Evolutionary conservation across 2,113 vertebrate species (phyloP).

Genomic region (Clupea harengus): DNA sequence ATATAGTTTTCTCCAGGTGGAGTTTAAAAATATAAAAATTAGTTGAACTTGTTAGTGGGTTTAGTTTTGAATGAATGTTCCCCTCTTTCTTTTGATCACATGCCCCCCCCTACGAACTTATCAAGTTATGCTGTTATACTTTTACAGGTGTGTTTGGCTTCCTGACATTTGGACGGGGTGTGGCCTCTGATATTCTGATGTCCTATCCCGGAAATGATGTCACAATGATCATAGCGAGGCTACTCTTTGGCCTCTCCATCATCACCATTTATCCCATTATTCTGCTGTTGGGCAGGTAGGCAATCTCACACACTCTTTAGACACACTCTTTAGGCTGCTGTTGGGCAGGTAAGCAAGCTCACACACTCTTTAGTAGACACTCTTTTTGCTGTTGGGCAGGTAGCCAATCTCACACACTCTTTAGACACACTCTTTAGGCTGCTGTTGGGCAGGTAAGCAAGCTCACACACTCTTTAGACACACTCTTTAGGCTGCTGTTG

Average conservation of each 20-base stretch:
- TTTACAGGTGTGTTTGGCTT: conserved; percentile 84
- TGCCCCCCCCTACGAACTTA: too few relatives aligned
- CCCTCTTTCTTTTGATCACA: neutral
- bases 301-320: neutral
- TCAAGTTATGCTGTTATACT: too few relatives aligned
- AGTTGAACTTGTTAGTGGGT: neutral
- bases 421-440: too few relatives aligned
- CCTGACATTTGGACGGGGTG: conserved; percentile 80
- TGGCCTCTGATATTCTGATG: conserved; percentile 88
- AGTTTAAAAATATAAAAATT: neutral
- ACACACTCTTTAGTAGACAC: too few relatives aligned
- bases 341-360: neutral
- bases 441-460: neutral
- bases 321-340: too few relatives aligned
- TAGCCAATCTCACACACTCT: conserved; percentile 46
- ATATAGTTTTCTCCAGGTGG: too few relatives aligned
- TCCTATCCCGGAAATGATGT: conserved; percentile 85
- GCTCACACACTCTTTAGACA: neutral
- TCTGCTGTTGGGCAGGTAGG: conserved; percentile 87
- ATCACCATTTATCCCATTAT: conserved; percentile 93
- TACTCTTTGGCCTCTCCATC: conserved; percentile 87
- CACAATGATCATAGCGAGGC: conserved; percentile 76
- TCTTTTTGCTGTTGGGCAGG: conserved; percentile 85
- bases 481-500: conserved; percentile 72
- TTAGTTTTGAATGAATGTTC: neutral